Base-by-base conservation (phyloP, 2,888 invertebrate genomes). In the Pristionchus maxplancki region DNA sequence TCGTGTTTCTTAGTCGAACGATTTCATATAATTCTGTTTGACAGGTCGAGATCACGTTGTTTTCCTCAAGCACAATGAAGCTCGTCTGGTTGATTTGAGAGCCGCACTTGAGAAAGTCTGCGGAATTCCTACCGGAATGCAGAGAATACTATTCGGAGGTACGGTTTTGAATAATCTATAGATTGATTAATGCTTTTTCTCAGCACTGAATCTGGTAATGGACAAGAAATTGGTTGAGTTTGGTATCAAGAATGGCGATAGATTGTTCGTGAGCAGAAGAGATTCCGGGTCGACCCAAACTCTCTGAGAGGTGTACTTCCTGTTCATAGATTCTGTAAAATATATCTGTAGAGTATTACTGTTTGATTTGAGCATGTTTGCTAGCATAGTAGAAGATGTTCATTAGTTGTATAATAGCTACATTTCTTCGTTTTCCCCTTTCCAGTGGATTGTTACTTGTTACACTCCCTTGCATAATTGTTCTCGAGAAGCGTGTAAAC, bases 191-290 rank as follows among this genome's bases (percentile, higher is more conserved):
- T 37, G 17, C 34, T 17, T 9, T 71, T n/a, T n/a, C n/a, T 31
- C 74, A 78, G 74, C 74, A 2, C 44, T 24, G n/a, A 40, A 78
- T 44, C 74, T 78, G 40, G 74, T 78, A 9, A 24, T 78, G 15
- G 44, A 78, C 44, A 78, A 78, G 44, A 78, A 40, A 11, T 31
- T 78, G 44, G 44, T 24, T 1, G 74, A 78, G 74, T 78, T 37
- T 17, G 74, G 74, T n/a, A 44, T 78, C 74, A 78, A 78, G 44
- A 78, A 44, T 44, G 74, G 74, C 44, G 74, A 78, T 44, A 8
- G 44, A 11, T 40, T 78, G 24, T 78, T 78, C 44, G n/a, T 78
- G 44, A 44, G 24, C 44, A 78, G 74, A 78, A 78, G 44, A 28
- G 31, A 78, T 13, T 28, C 2, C 44, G 74, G 74, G 44, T 11